Conservation (phyloP, 2,888 invertebrate species). For the Iphiclides podalirius region DNA sequence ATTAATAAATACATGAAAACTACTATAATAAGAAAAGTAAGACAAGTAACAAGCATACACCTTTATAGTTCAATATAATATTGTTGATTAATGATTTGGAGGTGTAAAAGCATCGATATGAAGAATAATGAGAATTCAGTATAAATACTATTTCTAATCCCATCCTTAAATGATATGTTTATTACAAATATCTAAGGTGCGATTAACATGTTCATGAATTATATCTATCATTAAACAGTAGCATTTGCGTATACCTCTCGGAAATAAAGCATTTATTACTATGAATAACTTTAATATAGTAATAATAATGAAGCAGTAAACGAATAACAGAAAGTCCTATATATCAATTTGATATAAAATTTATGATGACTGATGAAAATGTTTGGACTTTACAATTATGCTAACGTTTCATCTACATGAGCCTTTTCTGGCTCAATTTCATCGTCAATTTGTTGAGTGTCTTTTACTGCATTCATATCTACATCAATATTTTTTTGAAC, state of each 20-base stretch:
- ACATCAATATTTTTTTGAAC: slow-evolving; percentile 2
- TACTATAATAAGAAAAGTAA: too few species aligned
- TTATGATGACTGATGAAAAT: background rate
- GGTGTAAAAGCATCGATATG: too few species aligned
- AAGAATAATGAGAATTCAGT: too few species aligned
- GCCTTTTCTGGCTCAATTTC: slow-evolving; percentile 2
- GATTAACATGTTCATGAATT: too few species aligned
- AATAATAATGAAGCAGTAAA: background rate
- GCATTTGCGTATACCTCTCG: background rate
- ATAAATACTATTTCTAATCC: too few species aligned
- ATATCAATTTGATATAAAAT: slow-evolving; percentile 7
- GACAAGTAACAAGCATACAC: too few species aligned
- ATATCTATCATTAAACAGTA: background rate
- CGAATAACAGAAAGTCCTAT: slow-evolving; percentile 3
- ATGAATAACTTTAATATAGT: background rate
- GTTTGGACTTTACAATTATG: background rate
- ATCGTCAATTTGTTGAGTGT: slow-evolving; percentile 8
- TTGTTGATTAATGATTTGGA: too few species aligned
- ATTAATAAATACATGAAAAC: too few species aligned
- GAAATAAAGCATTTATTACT: background rate
- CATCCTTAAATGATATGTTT: too few species aligned
- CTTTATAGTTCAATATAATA: too few species aligned
- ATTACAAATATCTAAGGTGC: too few species aligned
- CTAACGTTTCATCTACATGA: background rate
- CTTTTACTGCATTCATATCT: slow-evolving; percentile 10